Conservation (phyloP, 2,888 invertebrate species). For the Pandemis heparana region DNA sequence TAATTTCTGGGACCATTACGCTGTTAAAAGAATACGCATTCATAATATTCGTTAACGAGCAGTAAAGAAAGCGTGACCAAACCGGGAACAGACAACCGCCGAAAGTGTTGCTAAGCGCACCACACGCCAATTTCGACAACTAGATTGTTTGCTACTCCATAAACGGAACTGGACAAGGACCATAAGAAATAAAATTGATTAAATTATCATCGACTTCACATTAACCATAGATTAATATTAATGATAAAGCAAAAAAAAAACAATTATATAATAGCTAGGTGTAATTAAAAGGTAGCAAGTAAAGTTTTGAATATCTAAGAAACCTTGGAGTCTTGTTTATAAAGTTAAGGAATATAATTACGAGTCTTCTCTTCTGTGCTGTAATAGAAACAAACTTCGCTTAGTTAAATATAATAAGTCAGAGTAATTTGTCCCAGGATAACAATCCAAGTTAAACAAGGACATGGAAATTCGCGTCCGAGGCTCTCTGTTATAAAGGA, state of each 20-base stretch:
- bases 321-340: neutral
- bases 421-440: neutral
- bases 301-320: neutral
- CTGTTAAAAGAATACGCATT: conserved; percentile 30
- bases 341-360: conserved; percentile 3
- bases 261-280: neutral
- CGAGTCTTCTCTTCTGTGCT: neutral
- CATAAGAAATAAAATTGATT: conserved; percentile 15
- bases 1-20: conserved; percentile 13
- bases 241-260: neutral
- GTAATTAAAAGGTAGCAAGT: neutral
- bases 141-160: conserved; percentile 43
- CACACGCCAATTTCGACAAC: conserved; percentile 44
- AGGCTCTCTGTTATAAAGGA: conserved; percentile 9
- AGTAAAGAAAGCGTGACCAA: conserved; percentile 69
- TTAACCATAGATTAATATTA: neutral
- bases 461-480: conserved; percentile 9
- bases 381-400: conserved; percentile 2
- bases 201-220: neutral
- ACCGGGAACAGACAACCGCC: conserved; percentile 53
- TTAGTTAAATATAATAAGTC: conserved; percentile 16
- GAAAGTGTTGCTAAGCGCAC: conserved; percentile 65
- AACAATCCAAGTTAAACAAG: conserved; percentile 23
- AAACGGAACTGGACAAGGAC: conserved; percentile 18
- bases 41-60: conserved; percentile 45